These are phyloP conservation scores for Pollenia amentaria DNA, from an alignment of 2,888 invertebrate species.

Conservation along the genomic window DNA sequence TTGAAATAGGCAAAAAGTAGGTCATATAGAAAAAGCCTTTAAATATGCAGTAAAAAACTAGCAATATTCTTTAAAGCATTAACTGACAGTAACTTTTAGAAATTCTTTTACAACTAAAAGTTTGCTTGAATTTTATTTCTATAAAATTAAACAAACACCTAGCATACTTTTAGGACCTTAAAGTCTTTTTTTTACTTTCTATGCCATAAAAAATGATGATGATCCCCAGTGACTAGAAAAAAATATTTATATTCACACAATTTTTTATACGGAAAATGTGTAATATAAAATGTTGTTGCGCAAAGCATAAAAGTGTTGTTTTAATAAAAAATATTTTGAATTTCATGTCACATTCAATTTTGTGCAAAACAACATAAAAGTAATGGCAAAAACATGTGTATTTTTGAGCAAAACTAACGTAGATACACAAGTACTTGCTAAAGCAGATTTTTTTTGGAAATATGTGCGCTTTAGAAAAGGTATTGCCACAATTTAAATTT, in stretches of 20 bases:
- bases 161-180: slow-evolving; percentile 1
- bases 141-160: neutral
- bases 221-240: slow-evolving; percentile 22
- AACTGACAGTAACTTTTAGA: too few species aligned
- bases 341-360: slow-evolving; percentile 56
- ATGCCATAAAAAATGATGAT: slow-evolving; percentile 4
- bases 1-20: neutral
- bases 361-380: slow-evolving; percentile 55
- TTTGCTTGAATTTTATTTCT: too few species aligned
- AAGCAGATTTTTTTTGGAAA: too few species aligned
- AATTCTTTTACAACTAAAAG: neutral
- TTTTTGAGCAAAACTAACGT: neutral
- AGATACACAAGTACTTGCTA: neutral
- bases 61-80: too few species aligned
- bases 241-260: slow-evolving; percentile 1
- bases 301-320: neutral
- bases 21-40: neutral
- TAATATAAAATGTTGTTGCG: neutral
- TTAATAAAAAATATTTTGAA: slow-evolving; percentile 12
- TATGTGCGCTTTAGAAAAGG: too few species aligned
- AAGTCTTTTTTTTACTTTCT: neutral
- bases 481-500: too few species aligned
- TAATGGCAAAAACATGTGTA: slow-evolving; percentile 37
- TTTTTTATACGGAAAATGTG: slow-evolving; percentile 8
- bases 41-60: slow-evolving; percentile 3